Percentiles rank a stretch among this genome's conserved stretches.
phyloP scores from a whole-genome alignment of 2,888 invertebrate genomes.

The Charanyca ferruginea region DNA sequence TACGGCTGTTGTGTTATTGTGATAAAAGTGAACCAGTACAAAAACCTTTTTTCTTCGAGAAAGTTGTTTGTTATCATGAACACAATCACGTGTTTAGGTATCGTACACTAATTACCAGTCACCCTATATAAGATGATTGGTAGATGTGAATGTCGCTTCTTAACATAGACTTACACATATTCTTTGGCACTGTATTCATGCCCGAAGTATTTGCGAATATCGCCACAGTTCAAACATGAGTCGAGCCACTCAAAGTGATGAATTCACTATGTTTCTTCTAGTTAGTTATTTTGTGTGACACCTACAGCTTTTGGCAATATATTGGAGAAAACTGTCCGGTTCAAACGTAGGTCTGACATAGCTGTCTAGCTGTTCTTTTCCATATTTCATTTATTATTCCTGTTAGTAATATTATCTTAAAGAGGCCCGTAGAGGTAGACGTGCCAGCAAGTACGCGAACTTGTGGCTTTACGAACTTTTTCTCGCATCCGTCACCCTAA shows the following conservation, averaged over 20 bases:
- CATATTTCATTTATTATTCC: conserved; percentile 20
- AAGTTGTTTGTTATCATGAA: too few relatives aligned
- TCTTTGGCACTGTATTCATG: not conserved
- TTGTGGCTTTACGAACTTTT: too few relatives aligned
- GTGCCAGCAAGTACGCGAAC: too few relatives aligned
- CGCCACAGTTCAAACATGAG: conserved; percentile 28
- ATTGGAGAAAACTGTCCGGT: conserved; percentile 19
- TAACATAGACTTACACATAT: not conserved
- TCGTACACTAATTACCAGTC: too few relatives aligned
- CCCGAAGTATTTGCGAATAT: not conserved
- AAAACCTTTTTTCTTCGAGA: too few relatives aligned
- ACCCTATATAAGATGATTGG: too few relatives aligned
- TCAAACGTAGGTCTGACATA: conserved; percentile 6
- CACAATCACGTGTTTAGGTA: too few relatives aligned
- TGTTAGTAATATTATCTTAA: conserved; percentile 2
- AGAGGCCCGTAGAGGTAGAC: too few relatives aligned
- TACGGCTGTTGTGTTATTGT: too few relatives aligned
- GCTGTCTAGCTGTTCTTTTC: not conserved
- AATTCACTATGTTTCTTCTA: conserved; percentile 15
- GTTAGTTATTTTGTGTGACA: conserved; percentile 14
- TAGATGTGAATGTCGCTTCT: not conserved
- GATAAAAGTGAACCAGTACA: too few relatives aligned
- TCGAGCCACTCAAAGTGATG: conserved; percentile 22
- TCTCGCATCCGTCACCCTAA: too few relatives aligned
- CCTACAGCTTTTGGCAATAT: conserved; percentile 45